Evolutionary conservation across 2,797 vertebrate species (phyloP), one percentile per base, ranked within the genome.

Genomic region (Hoplostethus atlanticus): DNA sequence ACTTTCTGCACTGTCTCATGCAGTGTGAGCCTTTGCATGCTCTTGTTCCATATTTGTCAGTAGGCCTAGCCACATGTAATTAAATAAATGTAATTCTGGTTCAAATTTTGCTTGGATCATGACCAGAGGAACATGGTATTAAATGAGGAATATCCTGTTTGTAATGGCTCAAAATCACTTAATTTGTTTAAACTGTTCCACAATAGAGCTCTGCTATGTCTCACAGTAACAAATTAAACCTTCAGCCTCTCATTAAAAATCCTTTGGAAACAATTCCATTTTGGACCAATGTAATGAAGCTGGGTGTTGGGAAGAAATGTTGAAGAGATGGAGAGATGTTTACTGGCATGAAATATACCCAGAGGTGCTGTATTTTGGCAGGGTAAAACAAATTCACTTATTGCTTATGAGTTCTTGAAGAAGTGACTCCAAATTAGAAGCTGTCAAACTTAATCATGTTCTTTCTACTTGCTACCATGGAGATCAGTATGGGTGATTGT

Each of bases 401-500:
- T 63, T 34, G 60, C 28, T 8, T 6, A 52, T 52, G 36, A 51
- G 6, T n/a, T 53, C 12, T 44, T 62, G 3, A 71, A 58, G 56
- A 73, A 69, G 42, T 34, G 6, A 57, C 13, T 73, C 71, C 53
- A 85, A 81, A 79, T 86, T 77, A 72, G 48, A 79, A 56, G 42
- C 71, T 48, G 64, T 64, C 28, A 77, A 85, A 88, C 79, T 6
- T 9, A 77, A 89, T 87, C 75, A 87, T 56, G 51, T 72, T 78
- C n/a, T 38, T 31, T 38, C 6, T 21, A 38, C 15, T 47, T 64
- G 66, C 61, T 77, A 52, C 71, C 61, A 61, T 64, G 57, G 80
- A 81, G 77, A 89, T 89, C 64, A 78, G 59, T 40, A 25, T 66
- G 79, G 68, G 68, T 85, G 60, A 85, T 89, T 83, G 65, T 69